Evolutionary conservation across 1,140 invertebrate species (phyloP).

Genomic region (Gryllus bimaculatus): DNA sequence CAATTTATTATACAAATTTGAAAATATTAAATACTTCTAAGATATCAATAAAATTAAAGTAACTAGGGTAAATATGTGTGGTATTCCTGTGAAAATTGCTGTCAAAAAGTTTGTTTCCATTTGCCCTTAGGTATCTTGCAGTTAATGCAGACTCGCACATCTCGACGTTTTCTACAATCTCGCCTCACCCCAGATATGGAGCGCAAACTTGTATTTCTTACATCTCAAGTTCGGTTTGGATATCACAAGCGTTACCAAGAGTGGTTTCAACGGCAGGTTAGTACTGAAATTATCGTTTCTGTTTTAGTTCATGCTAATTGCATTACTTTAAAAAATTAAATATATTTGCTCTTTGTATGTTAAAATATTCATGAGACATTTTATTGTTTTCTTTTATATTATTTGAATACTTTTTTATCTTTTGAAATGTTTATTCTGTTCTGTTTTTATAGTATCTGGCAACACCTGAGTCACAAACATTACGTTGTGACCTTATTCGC

Average conservation of each 20-base stretch:
- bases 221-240: slow-evolving; percentile 89
- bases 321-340: not conserved
- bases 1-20: too few species aligned
- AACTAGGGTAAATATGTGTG: too few species aligned
- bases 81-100: too few species aligned
- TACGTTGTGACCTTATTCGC: slow-evolving; percentile 90
- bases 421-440: slow-evolving; percentile 16
- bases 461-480: slow-evolving; percentile 91
- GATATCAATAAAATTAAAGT: too few species aligned
- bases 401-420: not conserved
- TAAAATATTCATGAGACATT: not conserved
- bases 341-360: not conserved
- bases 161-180: slow-evolving; percentile 80
- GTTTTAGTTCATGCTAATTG: not conserved
- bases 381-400: not conserved
- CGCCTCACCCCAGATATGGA: slow-evolving; percentile 96
- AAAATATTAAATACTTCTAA: too few species aligned
- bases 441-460: slow-evolving; percentile 71
- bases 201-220: slow-evolving; percentile 86
- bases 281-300: not conserved
- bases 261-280: slow-evolving; percentile 85
- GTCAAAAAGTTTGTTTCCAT: too few species aligned
- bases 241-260: slow-evolving; percentile 96
- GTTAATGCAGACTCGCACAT: slow-evolving; percentile 80
- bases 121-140: slow-evolving; percentile 56